These are phyloP conservation scores for Alouatta palliata DNA, from an alignment of 2,113 vertebrate species.

Conservation along the genomic window DNA sequence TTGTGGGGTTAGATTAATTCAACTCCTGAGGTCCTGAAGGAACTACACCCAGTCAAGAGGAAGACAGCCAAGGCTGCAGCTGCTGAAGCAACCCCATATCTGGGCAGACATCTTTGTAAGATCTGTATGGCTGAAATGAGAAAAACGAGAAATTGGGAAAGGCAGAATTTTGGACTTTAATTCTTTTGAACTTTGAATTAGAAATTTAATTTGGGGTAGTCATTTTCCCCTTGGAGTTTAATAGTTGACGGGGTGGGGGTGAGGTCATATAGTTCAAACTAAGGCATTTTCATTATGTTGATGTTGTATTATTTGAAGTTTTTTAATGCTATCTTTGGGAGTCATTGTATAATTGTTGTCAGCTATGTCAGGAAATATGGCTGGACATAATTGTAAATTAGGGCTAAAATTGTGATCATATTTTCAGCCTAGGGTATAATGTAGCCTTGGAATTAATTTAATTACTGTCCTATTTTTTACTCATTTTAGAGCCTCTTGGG, in stretches of 20 bases:
- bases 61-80: background rate
- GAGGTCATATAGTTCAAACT: background rate
- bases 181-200: slow-evolving; percentile 36
- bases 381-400: slow-evolving; percentile 27
- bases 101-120: slow-evolving; percentile 4
- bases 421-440: background rate
- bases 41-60: background rate
- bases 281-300: slow-evolving; percentile 24
- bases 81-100: background rate
- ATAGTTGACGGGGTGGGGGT: background rate
- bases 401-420: background rate
- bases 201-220: slow-evolving; percentile 16
- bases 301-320: slow-evolving; percentile 16
- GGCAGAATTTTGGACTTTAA: slow-evolving; percentile 19
- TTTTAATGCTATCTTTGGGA: background rate
- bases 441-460: slow-evolving; percentile 6
- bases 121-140: slow-evolving; percentile 16
- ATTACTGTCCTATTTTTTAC: background rate
- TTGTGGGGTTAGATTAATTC: slow-evolving; percentile 3
- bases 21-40: background rate
- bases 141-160: slow-evolving; percentile 29
- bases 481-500: background rate
- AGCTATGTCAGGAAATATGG: background rate
- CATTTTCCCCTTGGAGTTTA: slow-evolving; percentile 10
- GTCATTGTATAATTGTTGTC: background rate